Base-by-base conservation (phyloP, 2,797 vertebrate genomes). In the Chloroceryle amazona region DNA sequence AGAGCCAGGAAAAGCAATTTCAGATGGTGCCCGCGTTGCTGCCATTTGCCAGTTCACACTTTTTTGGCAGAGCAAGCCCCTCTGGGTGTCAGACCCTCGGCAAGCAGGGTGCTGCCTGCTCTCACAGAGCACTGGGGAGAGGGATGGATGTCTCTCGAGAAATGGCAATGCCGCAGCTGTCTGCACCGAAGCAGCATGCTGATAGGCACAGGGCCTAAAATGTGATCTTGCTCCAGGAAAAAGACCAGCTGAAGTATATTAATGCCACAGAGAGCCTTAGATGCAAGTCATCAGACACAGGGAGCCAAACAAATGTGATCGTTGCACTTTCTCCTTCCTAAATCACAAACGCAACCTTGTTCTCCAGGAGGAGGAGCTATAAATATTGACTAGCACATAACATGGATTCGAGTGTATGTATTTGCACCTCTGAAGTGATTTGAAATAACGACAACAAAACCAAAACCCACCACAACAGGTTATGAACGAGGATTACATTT, bases 101-200 rank as follows among this genome's bases (percentile, higher is more conserved):
- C 46, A 55, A 54, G 42, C 14, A 31, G 25, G 33, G 25, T 18
- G 46, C 21, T 31, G 26, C 29, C 37, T 58, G 19, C 60, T 62
- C 18, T 21, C n/a, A 20, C 14, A 33, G 28, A 16, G 37, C 14
- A 16, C 22, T 1, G 15, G 19, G 41, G 37, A 54, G 14, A 54
- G 7, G 17, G 14, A 35, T 4, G 10, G 14, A 35, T 5, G 11
- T 25, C 28, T 57, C 60, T 17, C 29, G 31, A 37, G 47, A 25
- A 52, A 58, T 0, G 0, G 46, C 0, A 5, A 19, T 57, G 3
- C 31, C 31, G 55, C 25, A 35, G 54, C 29, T 0, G 0, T n/a
- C 44, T 67, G 74, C 55, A 26, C 63, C 2, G 1, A 60, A 63
- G 52, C 29, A 55, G 31, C 11, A 0, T 8, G 9, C 13, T 39